Evolutionary conservation across 2,113 vertebrate species (phyloP), one percentile per base, ranked within the genome.

Genomic region (Donacobius atricapilla): DNA sequence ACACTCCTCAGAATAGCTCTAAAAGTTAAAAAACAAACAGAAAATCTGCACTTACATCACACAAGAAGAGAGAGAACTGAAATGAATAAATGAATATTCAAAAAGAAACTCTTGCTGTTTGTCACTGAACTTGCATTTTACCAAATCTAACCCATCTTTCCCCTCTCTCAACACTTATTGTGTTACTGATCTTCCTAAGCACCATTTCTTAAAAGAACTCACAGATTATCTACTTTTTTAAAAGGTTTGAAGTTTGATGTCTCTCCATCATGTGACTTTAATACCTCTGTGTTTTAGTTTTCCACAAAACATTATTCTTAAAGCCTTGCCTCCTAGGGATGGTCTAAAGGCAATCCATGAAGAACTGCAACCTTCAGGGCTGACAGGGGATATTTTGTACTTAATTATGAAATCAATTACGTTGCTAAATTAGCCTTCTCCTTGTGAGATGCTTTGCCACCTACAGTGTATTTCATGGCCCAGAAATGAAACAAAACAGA

Each of bases 151-250:
- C 16, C 37, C 1, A 1, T 76, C 30, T 20, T n/a, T 22, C 7
- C 28, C 19, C 10, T 25, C 48, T 72, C 48, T 42, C 54, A 60
- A 11, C 9, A 18, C 17, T 45, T 24, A 33, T 0, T 3, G 6
- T 13, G 10, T 30, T 66, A 31, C 0, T 4, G 0, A 25, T 10
- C 57, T 54, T 17, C 22, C 33, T 7, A 4, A 71, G 33, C 42
- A 71, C 6, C 11, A 11, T 33, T 72, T 54, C 48, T 64, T 42
- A 13, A 9, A 40, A 50, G 15, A 71, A 45, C 23, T 33, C 22
- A 13, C 14, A 42, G 28, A 56, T 6, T 1, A 37, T 19, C 37
- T 37, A 2, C 18, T 23, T 33, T 68, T 61, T 25, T 2, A n/a
- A 21, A 51, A 33, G 18, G 14, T 33, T 57, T 7, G 19, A 42